A percentile compares a stretch with the other conserved stretches of the same genome.
Conservation (phyloP, 35 echinoderm and acorn worm genomes). For the Diadema setosum region DNA sequence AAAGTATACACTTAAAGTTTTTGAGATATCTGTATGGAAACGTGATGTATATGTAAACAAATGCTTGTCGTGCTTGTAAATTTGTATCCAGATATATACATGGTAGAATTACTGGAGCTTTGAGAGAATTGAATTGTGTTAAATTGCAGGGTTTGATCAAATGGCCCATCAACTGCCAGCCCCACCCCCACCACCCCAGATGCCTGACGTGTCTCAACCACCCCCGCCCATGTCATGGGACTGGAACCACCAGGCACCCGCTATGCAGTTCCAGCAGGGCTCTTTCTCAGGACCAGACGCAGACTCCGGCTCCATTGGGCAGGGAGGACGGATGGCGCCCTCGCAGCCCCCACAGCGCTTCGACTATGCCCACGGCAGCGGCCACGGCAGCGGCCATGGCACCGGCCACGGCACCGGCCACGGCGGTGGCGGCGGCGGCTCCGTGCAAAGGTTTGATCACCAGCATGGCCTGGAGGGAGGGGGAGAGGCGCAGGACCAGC, state of each 20-base stretch:
- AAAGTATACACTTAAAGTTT: no score
- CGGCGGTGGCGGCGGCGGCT: background rate
- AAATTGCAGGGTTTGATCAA: no score
- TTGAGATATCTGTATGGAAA: no score
- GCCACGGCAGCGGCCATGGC: background rate
- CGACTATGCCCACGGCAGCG: background rate
- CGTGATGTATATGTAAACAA: no score
- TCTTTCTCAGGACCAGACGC: background rate
- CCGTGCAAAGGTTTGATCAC: background rate
- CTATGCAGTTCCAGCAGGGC: background rate
- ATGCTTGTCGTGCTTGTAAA: no score
- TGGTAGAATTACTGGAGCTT: no score
- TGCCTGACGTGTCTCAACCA: background rate
- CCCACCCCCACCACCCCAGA: background rate
- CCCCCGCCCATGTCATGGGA: background rate
- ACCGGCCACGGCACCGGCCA: background rate
- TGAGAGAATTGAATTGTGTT: no score
- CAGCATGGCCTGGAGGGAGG: background rate
- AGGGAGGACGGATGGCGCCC: background rate
- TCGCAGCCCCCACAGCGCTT: background rate
- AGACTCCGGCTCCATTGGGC: background rate
- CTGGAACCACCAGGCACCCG: constrained; percentile 1
- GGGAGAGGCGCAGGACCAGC: background rate
- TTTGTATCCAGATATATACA: no score
- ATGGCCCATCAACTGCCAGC: background rate